Conservation (phyloP, 2,888 invertebrate genomes). For the Stictocephala bisonia region DNA sequence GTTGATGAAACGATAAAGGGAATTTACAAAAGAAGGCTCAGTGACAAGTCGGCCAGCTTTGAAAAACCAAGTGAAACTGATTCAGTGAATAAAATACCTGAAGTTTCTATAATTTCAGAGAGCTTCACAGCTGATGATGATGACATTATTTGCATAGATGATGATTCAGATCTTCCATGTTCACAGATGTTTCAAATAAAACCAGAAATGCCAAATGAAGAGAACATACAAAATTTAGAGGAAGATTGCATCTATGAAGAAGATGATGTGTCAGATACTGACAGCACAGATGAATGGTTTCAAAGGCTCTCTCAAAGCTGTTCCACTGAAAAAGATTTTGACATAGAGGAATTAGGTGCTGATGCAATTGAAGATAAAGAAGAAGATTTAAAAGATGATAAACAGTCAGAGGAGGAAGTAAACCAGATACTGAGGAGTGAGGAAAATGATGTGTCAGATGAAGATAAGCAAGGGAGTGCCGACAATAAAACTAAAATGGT, state of each 20-base stretch:
- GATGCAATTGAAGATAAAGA: neutral
- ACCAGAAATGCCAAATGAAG: neutral
- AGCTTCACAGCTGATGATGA: too few species aligned
- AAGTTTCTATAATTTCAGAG: too few species aligned
- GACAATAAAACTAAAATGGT: neutral
- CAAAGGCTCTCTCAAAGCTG: constrained; percentile 22
- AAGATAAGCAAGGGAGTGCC: neutral
- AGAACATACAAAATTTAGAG: neutral
- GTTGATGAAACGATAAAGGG: too few species aligned
- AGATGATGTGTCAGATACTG: constrained; percentile 2
- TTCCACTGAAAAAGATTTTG: neutral
- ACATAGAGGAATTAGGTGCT: neutral
- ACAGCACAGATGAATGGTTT: constrained; percentile 3
- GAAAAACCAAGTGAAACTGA: too few species aligned
- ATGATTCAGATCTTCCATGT: constrained; percentile 23
- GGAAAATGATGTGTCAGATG: too few species aligned
- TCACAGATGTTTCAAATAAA: constrained; percentile 29
- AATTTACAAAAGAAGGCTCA: too few species aligned
- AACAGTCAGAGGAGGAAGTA: neutral
- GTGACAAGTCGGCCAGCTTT: too few species aligned
- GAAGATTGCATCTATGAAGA: neutral
- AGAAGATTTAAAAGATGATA: neutral
- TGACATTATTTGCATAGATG: neutral
- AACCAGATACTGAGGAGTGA: too few species aligned
- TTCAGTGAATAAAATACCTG: too few species aligned